phyloP scores from a whole-genome alignment of 2,888 invertebrate genomes.

The Frankliniella fusca region DNA sequence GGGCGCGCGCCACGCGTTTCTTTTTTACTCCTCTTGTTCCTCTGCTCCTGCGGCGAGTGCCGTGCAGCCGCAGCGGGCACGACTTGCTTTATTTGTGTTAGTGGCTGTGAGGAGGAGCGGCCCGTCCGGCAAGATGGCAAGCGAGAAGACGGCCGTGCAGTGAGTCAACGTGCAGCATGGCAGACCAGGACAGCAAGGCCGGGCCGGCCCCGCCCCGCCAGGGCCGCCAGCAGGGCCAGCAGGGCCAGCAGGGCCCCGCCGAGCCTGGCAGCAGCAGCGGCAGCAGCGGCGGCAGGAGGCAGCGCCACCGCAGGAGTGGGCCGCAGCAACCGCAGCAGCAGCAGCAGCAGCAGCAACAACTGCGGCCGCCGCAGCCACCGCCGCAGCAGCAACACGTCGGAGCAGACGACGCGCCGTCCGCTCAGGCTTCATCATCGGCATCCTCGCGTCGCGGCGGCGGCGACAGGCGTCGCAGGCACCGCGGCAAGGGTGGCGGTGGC shows the following conservation, averaged over 20 bases:
- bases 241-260: slow-evolving; percentile 29
- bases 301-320: slow-evolving; percentile 44
- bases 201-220: slow-evolving; percentile 4
- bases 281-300: slow-evolving; percentile 30
- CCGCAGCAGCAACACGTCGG: slow-evolving; percentile 29
- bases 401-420: slow-evolving; percentile 28
- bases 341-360: slow-evolving; percentile 41
- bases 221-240: slow-evolving; percentile 35
- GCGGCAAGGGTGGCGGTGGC: slow-evolving; percentile 9
- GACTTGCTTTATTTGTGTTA: slow-evolving; percentile 20
- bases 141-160: neutral
- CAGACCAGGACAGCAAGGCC: slow-evolving; percentile 8
- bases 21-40: slow-evolving; percentile 25
- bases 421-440: slow-evolving; percentile 31
- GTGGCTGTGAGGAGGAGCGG: neutral
- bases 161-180: slow-evolving; percentile 9
- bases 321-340: slow-evolving; percentile 38
- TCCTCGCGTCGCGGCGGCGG: slow-evolving; percentile 31
- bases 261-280: slow-evolving; percentile 28
- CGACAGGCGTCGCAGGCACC: slow-evolving; percentile 28
- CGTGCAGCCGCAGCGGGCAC: neutral
- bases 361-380: slow-evolving; percentile 28
- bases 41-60: slow-evolving; percentile 9
- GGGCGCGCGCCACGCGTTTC: neutral
- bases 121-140: neutral